Percentiles rank a stretch among this genome's conserved stretches.
phyloP scores from a whole-genome alignment of 2,888 invertebrate species.

The Caenorhabditis sp. region DNA sequence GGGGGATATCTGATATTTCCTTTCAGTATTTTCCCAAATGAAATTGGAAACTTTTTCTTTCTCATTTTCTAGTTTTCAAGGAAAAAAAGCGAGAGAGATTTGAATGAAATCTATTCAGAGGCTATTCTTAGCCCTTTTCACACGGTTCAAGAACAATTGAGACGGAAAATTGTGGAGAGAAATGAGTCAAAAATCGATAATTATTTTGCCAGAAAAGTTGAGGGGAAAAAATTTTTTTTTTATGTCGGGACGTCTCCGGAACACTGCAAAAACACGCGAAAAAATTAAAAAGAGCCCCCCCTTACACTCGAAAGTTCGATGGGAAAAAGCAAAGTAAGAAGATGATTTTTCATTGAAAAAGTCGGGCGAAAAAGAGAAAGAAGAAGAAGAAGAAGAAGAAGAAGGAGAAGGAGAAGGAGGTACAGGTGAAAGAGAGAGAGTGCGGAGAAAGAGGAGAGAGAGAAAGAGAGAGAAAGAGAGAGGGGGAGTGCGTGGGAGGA shows the following conservation, averaged over 20 bases:
- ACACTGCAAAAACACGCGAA: no score
- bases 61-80: neutral
- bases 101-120: no score
- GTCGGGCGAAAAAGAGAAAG: neutral
- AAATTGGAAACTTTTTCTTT: neutral
- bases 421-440: conserved; percentile 24
- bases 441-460: conserved; percentile 1
- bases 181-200: no score
- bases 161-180: neutral
- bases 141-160: no score
- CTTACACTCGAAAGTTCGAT: no score
- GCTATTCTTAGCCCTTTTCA: no score
- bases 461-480: conserved; percentile 15
- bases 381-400: conserved; percentile 32
- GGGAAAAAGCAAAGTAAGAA: neutral
- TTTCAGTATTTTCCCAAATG: neutral
- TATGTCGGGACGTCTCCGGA: no score
- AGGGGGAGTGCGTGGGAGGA: neutral
- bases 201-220: no score
- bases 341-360: neutral
- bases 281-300: no score
- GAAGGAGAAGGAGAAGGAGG: conserved; percentile 16
- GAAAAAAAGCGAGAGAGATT: neutral
- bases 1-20: no score
- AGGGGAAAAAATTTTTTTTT: no score